phyloP scores from a whole-genome alignment of 2,113 vertebrate species.

The Holacanthus passer region DNA sequence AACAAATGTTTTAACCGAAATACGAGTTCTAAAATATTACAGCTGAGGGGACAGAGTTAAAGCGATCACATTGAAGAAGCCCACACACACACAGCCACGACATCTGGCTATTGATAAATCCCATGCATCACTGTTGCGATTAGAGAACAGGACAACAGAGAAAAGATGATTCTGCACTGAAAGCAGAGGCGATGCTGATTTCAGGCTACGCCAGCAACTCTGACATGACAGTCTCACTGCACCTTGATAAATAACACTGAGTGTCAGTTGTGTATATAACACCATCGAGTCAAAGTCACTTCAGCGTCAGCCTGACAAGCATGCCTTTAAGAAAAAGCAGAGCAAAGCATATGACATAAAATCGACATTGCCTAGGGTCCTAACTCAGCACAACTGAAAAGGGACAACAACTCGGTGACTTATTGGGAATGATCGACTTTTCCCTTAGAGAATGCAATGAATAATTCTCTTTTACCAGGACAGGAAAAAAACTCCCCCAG shows the following conservation, averaged over 20 bases:
- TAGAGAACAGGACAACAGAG: constrained; percentile 1
- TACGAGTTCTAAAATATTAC: constrained; percentile 50
- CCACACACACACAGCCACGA: not conserved
- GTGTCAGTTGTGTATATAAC: constrained; percentile 37
- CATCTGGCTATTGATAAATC: constrained; percentile 36
- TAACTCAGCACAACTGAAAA: constrained; percentile 57
- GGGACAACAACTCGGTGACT: constrained; percentile 74
- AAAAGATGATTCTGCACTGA: constrained; percentile 9
- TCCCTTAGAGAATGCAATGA: constrained; percentile 77
- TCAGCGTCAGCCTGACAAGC: constrained; percentile 32
- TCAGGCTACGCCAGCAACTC: constrained; percentile 40
- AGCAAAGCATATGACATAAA: constrained; percentile 72
- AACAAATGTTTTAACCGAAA: constrained; percentile 53
- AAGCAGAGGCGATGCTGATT: constrained; percentile 36
- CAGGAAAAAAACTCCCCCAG: constrained; percentile 61
- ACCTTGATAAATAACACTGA: constrained; percentile 63
- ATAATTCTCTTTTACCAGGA: constrained; percentile 79
- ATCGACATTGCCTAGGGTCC: constrained; percentile 66
- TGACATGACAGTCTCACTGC: constrained; percentile 32
- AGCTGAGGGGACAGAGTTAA: not conserved
- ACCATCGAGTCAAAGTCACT: constrained; percentile 51
- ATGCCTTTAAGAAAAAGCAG: constrained; percentile 58
- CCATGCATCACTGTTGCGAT: not conserved
- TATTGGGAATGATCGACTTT: constrained; percentile 79
- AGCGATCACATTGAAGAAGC: constrained; percentile 30